These are phyloP conservation scores for Ectobius pallidus DNA, from an alignment of 2,888 invertebrate genomes.

Conservation along the genomic window DNA sequence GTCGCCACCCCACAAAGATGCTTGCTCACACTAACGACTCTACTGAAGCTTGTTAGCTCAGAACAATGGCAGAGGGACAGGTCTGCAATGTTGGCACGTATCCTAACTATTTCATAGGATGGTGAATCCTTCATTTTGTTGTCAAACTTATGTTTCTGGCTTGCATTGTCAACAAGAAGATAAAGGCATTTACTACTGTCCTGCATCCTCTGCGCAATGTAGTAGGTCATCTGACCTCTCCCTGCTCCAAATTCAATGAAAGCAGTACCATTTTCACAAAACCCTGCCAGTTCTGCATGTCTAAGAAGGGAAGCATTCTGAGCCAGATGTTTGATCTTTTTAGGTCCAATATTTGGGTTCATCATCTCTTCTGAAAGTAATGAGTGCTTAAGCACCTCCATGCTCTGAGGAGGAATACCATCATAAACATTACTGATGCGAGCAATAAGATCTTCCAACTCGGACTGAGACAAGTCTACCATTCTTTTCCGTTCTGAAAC, in stretches of 20 bases:
- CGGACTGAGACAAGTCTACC: background rate
- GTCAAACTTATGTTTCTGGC: slow-evolving; percentile 82
- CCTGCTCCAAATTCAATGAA: no score
- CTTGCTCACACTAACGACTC: slow-evolving; percentile 76
- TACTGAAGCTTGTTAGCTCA: slow-evolving; percentile 55
- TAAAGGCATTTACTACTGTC: slow-evolving; percentile 60
- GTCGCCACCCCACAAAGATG: slow-evolving; percentile 91
- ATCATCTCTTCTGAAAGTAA: background rate
- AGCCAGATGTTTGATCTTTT: no score
- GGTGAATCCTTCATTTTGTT: slow-evolving; percentile 62
- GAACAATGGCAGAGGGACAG: slow-evolving; percentile 66
- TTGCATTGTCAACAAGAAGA: slow-evolving; percentile 78
- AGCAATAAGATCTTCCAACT: background rate
- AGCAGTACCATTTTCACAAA: no score
- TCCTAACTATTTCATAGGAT: slow-evolving; percentile 60
- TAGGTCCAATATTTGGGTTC: no score
- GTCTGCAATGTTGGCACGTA: slow-evolving; percentile 84
- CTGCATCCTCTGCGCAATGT: slow-evolving; percentile 69
- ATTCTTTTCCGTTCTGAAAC: background rate
- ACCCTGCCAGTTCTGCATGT: no score
- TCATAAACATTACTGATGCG: background rate
- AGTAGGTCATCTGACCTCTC: slow-evolving; percentile 73
- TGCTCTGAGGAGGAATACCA: background rate
- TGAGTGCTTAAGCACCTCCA: background rate
- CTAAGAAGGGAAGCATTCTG: no score